Base-by-base conservation (phyloP, 1,140 invertebrate species). In the Drosophila orosa region DNA sequence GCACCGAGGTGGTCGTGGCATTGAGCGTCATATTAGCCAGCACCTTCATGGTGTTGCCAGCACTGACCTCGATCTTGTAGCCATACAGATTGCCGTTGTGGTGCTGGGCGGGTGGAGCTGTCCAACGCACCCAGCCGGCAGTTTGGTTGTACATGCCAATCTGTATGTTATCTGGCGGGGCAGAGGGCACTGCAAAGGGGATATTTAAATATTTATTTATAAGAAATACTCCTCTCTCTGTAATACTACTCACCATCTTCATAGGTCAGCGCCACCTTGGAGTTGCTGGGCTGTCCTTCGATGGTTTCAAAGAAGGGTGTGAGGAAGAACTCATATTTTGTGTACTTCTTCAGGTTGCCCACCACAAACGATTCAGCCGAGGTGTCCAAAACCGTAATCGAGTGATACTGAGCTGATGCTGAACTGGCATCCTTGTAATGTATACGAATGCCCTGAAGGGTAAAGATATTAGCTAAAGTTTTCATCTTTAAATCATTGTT, bases 321-420 rank as follows among this genome's bases (percentile, higher is more conserved):
- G 19, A 98, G 93, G 78, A 98, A 97, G 81, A 97, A 96, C 92
- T 98, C 96, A 87, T 98, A 98, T 81, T 95, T 95, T 9, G 96
- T 97, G 83, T 95, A 97, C 78, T 97, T 97, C 57, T 95, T 94
- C 19, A 98, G 92, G 81, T 95, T 95, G 5, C 94, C 94, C 2
- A 98, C 93, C 2, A 95, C 93, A 87, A 96, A 95, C 22, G 93
- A 94, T 5, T 95, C 95, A 2, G 94, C 94, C 2, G 94, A 94
- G 40, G 95, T 94, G 78, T 94, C 95, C 54, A 95, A 92, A 0
- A 96, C 95, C 1, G 95, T 96, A 7, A 95, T 92, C 91, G 96
- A 95, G 76, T 95, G 94, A 83, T 95, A 95, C 75, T 95, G 94
- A 0, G 94, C 93, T 52, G 93, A 92, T 47, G 93, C 93, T 12